Evolutionary conservation across 2,113 vertebrate species (phyloP), one percentile per base, ranked within the genome.

Genomic region (Ammodytes dubius): DNA sequence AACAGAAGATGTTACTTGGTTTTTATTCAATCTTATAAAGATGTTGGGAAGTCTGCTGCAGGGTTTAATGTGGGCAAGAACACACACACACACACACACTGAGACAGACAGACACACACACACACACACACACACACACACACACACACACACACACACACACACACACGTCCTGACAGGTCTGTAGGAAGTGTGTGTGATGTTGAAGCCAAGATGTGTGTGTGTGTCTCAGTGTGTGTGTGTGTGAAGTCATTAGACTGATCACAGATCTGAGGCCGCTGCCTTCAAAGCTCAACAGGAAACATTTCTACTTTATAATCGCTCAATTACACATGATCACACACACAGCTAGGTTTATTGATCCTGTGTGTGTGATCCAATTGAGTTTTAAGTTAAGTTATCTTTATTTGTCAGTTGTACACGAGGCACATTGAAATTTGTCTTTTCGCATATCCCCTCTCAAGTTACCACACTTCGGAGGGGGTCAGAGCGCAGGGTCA

Each of bases 191-290:
- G 78, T 77, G 54, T 74, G 79, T 72, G 53, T 84, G 71, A 84
- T 71, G 78, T 79, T 50, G 11, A 27, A 72, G 63, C 74, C 79
- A 82, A 70, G 65, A 67, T 64, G 74, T 83, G 12, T 77, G 73
- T n/a, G n/a, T n/a, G n/a, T n/a, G n/a, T n/a, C n/a, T n/a, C n/a
- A n/a, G n/a, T n/a, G 37, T 74, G 70, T 70, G 78, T 85, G 15
- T 81, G 74, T 81, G 67, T 77, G 71, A 52, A 75, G 81, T 86
- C 77, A 89, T 89, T 81, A 84, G 19, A 74, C 84, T 84, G 81
- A 89, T 86, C 81, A 82, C 68, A 87, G 78, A 84, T 87, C 81
- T 87, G 75, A 89, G 15, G 75, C 74, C 35, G 64, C 76, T 56
- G 68, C 79, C 81, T 75, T 85, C 79, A 85, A 88, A 88, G 79